These are phyloP conservation scores for Bombus superbus DNA, from an alignment of 1,140 invertebrate genomes.

Conservation along the genomic window DNA sequence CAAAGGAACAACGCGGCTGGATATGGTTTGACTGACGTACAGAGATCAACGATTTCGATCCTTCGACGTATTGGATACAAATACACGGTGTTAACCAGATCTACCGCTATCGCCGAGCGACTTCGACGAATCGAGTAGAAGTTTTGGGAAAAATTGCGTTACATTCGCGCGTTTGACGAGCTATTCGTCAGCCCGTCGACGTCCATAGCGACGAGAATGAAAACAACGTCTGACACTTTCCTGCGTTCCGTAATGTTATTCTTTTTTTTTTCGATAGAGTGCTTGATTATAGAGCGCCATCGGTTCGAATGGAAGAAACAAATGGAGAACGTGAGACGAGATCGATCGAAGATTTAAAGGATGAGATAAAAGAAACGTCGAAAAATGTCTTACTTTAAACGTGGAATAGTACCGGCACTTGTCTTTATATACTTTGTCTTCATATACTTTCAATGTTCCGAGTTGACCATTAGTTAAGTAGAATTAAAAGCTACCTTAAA, in stretches of 20 bases:
- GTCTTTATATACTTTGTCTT: not conserved
- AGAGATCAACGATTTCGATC: not conserved
- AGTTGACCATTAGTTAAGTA: not conserved
- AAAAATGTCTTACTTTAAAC: not conserved
- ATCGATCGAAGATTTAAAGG: not conserved
- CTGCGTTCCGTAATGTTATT: not conserved
- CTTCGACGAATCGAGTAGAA: not conserved
- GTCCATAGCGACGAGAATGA: not conserved
- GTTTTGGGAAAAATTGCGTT: not conserved
- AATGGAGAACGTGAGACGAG: not conserved
- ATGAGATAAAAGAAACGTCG: not conserved
- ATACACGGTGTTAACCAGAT: not conserved
- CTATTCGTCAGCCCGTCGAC: not conserved
- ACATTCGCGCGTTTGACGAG: not conserved
- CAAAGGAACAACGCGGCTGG: slow-evolving; percentile 16
- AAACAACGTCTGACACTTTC: too few species aligned
- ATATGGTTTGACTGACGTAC: not conserved
- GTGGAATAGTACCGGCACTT: not conserved
- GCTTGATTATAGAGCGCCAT: not conserved
- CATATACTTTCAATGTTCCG: not conserved
- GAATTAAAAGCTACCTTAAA: not conserved
- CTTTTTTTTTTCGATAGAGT: not conserved
- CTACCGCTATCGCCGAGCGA: not conserved
- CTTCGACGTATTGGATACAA: not conserved
- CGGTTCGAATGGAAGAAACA: too few species aligned